Evolutionary conservation across 2,797 vertebrate species (phyloP).

Genomic region (Gallinago stenura): DNA sequence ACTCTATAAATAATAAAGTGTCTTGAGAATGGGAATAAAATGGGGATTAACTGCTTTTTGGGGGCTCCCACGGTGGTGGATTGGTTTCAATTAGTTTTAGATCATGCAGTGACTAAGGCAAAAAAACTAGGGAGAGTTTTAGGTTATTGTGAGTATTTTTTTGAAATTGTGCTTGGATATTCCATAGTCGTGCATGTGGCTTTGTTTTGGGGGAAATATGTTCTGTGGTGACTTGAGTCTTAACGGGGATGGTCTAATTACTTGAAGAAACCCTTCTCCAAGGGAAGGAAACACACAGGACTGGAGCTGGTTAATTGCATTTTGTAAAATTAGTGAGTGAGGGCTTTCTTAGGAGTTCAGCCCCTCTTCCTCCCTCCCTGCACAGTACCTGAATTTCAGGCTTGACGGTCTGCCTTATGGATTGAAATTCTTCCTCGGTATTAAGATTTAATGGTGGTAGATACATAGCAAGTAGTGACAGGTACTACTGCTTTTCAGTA

Average conservation of each 20-base stretch:
- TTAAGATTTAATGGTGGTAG: neutral
- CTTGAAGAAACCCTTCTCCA: neutral
- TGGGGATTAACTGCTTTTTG: neutral
- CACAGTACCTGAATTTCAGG: slow-evolving; percentile 49
- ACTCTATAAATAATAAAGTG: neutral
- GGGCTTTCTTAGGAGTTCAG: neutral
- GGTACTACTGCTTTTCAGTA: slow-evolving; percentile 28
- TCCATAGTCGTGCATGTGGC: neutral
- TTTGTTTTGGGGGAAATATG: slow-evolving; percentile 22
- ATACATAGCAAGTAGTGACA: slow-evolving; percentile 40
- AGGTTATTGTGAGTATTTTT: neutral
- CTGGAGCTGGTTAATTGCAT: neutral
- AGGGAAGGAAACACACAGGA: neutral
- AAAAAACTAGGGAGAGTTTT: neutral
- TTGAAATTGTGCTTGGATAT: neutral
- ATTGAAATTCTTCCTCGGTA: slow-evolving; percentile 7
- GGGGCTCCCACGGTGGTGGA: neutral
- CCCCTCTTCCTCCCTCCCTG: neutral
- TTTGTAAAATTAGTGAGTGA: neutral
- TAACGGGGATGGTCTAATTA: neutral
- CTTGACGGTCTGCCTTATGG: slow-evolving; percentile 3
- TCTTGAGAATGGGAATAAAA: neutral
- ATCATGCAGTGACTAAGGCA: neutral
- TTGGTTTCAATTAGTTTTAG: neutral
- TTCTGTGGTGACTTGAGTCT: neutral